Base-by-base conservation (phyloP, 1,140 invertebrate genomes). In the Globodera ellingtonae region DNA sequence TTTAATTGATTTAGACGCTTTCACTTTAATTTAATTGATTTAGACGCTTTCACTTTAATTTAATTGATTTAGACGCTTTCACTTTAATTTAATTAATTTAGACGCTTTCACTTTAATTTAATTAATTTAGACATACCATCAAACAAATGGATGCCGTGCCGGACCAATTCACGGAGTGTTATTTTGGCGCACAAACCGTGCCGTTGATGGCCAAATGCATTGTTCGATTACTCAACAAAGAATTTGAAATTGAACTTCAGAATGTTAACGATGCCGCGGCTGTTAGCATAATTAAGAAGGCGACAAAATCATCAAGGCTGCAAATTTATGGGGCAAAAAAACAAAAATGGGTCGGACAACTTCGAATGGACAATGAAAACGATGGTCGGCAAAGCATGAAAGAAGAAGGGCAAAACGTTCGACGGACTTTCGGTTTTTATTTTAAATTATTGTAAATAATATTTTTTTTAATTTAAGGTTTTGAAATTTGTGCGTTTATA, bases 181-280 rank as follows among this genome's bases (percentile, higher is more conserved):
- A 67, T 77, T 77, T 77, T 52, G 21, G 67, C 65, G 67, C 75
- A 15, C 62, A 77, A 47, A 67, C 75, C 7, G 62, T 77, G 9
- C 62, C 75, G 3, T 47, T 35, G 15, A 77, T 77, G 75, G 67
- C 62, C 67, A 77, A 77, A 77, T 77, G 75, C 67, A 67, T 77
- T 18, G 46, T 62, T 48, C 75, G 67, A 10, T 50, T 77, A 47
- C 47, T 77, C 47, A 21, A 66, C 46, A 69, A 69, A 24, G 67
- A 77, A 77, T 77, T 77, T 50, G 67, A 77, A 67, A 44, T 59
- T 35, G 50, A 69, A 35, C 52, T 15, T 21, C 35, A 67, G 18
- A 67, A 77, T 65, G 62, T 21, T 5, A 66, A 77, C 44, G 50
- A 46, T 75, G 47, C 15, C 24, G 21, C 35, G 18, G 62, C 18